Base-by-base conservation (phyloP, 1,140 invertebrate species). In the Bathynomus jamesi region DNA sequence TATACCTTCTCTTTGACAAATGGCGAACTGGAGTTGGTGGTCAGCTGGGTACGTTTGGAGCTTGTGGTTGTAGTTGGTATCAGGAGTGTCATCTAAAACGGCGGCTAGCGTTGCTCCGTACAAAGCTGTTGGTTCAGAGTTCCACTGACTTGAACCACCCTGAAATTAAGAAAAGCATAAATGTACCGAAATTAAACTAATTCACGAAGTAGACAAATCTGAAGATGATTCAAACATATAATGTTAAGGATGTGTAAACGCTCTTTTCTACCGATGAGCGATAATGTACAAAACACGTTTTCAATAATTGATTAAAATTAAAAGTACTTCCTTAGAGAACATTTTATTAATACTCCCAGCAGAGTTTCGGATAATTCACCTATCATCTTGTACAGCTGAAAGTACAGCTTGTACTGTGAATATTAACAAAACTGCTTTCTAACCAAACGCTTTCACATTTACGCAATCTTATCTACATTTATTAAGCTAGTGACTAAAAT, bases 11-110 rank as follows among this genome's bases (percentile, higher is more conserved):
- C 73, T 73, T 46, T 78, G 71, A 32, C 76, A 78, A 69, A 78
- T 73, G 68, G 71, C 72, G 74, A 72, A 78, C 76, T 75, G 74
- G 66, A 78, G 74, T 27, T 69, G 61, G 71, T 78, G 76, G 28
- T 76, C 70, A 8, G 72, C 69, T 28, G 76, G 74, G 73, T 76
- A 75, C 11, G 76, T 71, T 71, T 78, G 76, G 21, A 78, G 69
- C 62, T 78, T 78, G 72, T 77, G 67, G 66, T 70, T 69, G 74
- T 76, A 78, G 21, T 70, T 68, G 30, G 74, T 76, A 65, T 78
- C 74, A 10, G 74, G 67, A 61, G 68, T 73, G 67, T 76, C 76
- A 64, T 78, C 76, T 28, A 78, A 60, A 66, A 78, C 70, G 24
- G 76, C 76, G 17, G 71, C 74, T 30, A 78, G 73, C 69, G 76